Evolutionary conservation across 2,888 invertebrate genomes (phyloP), one percentile per base, ranked within the genome.

Genomic region (Apamea crenata): DNA sequence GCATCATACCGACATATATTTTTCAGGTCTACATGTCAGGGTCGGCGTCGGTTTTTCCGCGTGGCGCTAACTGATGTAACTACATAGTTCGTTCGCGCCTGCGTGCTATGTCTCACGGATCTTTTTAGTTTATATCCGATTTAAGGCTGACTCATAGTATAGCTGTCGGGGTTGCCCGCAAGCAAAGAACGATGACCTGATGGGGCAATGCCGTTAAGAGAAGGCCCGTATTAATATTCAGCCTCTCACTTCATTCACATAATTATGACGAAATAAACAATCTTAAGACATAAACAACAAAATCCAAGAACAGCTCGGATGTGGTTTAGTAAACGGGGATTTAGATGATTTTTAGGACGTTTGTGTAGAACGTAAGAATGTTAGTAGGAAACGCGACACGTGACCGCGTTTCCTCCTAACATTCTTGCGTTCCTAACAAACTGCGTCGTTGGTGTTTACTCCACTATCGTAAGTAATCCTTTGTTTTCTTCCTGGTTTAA

Each of bases 21-120:
- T 61, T 80, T 32, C 65, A 73, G 56, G 40, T 25, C 25, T 68
- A 40, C 63, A 36, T 59, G 71, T 47, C 67, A 53, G 14, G 40
- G 71, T 29, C 50, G 50, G 53, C 74, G 79, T 32, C 16, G 83
- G 83, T 61, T 86, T 85, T 85, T 69, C 86, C 80, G 14, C 68
- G 40, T 16, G 56, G 63, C 32, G n/a, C 61, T 53, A 50, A 36
- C 36, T 47, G 14, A 68, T 74, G 69, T 66, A 18, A 4, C 56
- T 56, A 1, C n/a, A n/a, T 12, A 56, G 10, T 56, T 56, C 56
- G 70, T 44, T n/a, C 29, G 36, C 50, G 74, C 36, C 36, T 59
- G 67, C 69, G 78, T 72, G 73, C 8, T 36, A 61, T 29, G 56
- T 65, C 66, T 53, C 77, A 71, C 70, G 40, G 50, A 16, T 25